Base-by-base conservation (phyloP, 2,888 invertebrate genomes). In the Sinelater perroti region DNA sequence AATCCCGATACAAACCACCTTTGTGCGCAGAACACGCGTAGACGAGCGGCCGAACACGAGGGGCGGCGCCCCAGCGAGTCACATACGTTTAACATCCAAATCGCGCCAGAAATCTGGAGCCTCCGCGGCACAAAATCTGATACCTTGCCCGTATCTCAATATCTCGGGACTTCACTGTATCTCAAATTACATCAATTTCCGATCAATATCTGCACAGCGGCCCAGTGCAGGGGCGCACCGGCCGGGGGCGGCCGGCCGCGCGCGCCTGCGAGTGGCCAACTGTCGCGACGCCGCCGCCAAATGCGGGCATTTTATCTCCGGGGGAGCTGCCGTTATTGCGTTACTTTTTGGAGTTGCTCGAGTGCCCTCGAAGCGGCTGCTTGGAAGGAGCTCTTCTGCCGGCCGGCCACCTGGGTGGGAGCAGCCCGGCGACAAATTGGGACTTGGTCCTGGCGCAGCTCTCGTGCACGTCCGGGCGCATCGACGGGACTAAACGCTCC, bases 181-280 rank as follows among this genome's bases (percentile, higher is more conserved):
- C 75, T 75, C 75, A 73, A 75, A 75, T 75, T 75, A 75, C 75
- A 75, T 74, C 75, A 74, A 75, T 75, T 75, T 73, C 67, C 71
- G 74, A 75, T 75, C 75, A 73, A 75, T 75, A 75, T 75, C 75
- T 66, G 56, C 59, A 54, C 62, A 67, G 71, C 55, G 30, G 66
- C 55, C 63, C 70, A 66, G 64, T 53, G 53, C 26, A 57, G 8
- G 50, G 57, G 64, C 53, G 53, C 26, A 57, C 8, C 47, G 57
- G 56, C 57, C 62, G 60, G 45, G 52, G 50, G 55, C 60, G 49
- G 64, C 40, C 56, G 51, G 64, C 66, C 63, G 58, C 60, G 57
- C 58, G 61, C 40, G 57, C 8, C 63, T 63, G 57, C 64, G 63
- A 52, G 53, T 61, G 69, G 56, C 61, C 66, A 50, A 67, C 70